Base-by-base conservation (phyloP, 2,113 vertebrate species). In the Chrysemys picta region DNA sequence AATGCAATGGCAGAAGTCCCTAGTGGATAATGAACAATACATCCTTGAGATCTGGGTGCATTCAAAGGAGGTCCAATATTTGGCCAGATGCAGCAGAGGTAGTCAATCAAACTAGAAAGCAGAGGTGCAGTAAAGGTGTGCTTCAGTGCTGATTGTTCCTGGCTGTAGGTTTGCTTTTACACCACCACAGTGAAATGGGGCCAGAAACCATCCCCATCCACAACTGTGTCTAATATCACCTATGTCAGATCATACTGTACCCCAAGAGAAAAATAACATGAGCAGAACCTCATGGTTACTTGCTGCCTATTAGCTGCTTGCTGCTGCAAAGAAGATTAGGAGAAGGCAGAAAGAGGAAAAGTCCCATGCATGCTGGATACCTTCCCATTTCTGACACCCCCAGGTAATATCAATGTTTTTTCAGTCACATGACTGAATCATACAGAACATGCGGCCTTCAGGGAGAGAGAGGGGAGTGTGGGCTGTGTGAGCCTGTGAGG, bases 141-240 rank as follows among this genome's bases (percentile, higher is more conserved):
- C 56, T 79, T 93, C 80, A 85, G 38, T 69, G 83, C 78, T 91
- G 12, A 9, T 31, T 92, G 94, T 91, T 94, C 35, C 47, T 89
- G 91, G 82, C 52, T 93, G 69, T 75, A 76, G 27, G 82, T 17
- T 93, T 94, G 80, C 65, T 95, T 94, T 76, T 92, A 96, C 85
- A 89, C 49, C 89, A 80, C 83, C 78, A 92, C 56, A 94, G 96
- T 80, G 92, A 95, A 94, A 93, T 52, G 42, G 76, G 45, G 91
- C 95, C 94, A 87, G 65, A 86, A 95, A 90, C 93, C 91, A 82
- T 82, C 94, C 90, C 93, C 92, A 80, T 93, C 89, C 92, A 89
- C 93, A 42, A 59, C 83, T 89, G 80, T 86, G 47, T 72, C 81
- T 95, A 88, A 84, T 91, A 89, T 94, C 31, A 92, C 95, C 95